Evolutionary conservation across 2,888 invertebrate genomes (phyloP).

Genomic region (Mycalesis mineus): DNA sequence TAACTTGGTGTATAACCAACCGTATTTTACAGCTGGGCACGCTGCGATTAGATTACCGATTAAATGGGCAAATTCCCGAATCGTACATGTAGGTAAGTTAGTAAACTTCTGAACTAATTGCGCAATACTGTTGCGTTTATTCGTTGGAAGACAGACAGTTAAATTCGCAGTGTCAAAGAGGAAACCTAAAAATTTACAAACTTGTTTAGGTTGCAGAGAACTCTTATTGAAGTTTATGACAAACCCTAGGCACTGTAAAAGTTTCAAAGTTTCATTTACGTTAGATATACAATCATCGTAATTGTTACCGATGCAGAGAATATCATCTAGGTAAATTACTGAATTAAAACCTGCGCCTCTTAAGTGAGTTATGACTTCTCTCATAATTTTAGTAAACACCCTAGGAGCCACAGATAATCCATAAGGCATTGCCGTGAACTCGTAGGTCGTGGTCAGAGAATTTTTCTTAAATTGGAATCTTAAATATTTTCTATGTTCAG

Average conservation of each 20-base stretch:
- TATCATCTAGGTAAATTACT: too few species aligned
- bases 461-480: not conserved
- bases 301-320: too few species aligned
- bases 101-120: not conserved
- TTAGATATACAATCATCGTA: not conserved
- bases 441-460: not conserved
- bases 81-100: not conserved
- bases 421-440: not conserved
- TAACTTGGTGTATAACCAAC: slow-evolving; percentile 25
- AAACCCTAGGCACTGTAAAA: not conserved
- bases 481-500: not conserved
- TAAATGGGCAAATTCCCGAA: not conserved
- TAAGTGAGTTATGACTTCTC: too few species aligned
- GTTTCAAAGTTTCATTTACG: not conserved
- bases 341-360: too few species aligned
- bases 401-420: too few species aligned
- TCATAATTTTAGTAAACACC: too few species aligned
- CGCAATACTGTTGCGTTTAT: not conserved
- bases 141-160: not conserved
- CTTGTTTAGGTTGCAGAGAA: not conserved
- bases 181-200: not conserved
- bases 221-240: not conserved
- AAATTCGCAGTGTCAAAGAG: not conserved
- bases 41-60: not conserved
- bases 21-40: slow-evolving; percentile 9